A percentile compares a stretch with the other conserved stretches of the same genome.
Conservation (phyloP, 30 jellyfish, hydroid and myxozoan genomes). For the Haliclystus octoradiatus region DNA sequence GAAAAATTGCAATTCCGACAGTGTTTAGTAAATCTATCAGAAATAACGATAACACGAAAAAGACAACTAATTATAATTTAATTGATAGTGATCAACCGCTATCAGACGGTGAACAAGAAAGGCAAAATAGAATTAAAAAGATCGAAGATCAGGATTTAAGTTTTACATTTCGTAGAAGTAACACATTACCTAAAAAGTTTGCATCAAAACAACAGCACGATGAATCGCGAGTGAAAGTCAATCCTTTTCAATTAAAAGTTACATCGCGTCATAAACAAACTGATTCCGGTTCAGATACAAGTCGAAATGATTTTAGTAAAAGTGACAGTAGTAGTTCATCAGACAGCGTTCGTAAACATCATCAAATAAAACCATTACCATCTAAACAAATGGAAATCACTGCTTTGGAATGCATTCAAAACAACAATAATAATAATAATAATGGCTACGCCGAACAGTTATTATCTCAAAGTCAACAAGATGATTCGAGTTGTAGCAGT, state of each 20-base stretch:
- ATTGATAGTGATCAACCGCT: background rate
- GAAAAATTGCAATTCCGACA: background rate
- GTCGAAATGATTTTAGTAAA: constrained; percentile 38
- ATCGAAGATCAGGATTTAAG: constrained; percentile 32
- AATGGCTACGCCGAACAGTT: background rate
- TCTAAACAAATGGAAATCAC: background rate
- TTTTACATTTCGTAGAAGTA: constrained; percentile 29
- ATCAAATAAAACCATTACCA: background rate
- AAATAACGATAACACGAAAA: no score
- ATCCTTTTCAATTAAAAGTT: constrained; percentile 47
- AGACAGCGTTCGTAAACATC: background rate
- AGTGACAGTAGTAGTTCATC: constrained; percentile 17
- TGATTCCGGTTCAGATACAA: constrained; percentile 21
- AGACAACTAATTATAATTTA: no score
- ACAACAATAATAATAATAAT: background rate
- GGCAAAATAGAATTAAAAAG: constrained; percentile 52
- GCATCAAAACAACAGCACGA: constrained; percentile 35
- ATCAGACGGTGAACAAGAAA: constrained; percentile 87
- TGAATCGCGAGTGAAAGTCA: constrained; percentile 29
- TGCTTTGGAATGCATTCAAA: background rate
- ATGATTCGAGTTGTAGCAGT: background rate
- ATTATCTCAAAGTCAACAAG: background rate
- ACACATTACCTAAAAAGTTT: constrained; percentile 70
- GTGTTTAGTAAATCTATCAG: background rate
- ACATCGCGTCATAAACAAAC: constrained; percentile 20